A percentile compares a stretch with the other conserved stretches of the same genome.
Evolutionary conservation across 2,113 vertebrate species (phyloP).

Genomic region (Hippotragus niger): DNA sequence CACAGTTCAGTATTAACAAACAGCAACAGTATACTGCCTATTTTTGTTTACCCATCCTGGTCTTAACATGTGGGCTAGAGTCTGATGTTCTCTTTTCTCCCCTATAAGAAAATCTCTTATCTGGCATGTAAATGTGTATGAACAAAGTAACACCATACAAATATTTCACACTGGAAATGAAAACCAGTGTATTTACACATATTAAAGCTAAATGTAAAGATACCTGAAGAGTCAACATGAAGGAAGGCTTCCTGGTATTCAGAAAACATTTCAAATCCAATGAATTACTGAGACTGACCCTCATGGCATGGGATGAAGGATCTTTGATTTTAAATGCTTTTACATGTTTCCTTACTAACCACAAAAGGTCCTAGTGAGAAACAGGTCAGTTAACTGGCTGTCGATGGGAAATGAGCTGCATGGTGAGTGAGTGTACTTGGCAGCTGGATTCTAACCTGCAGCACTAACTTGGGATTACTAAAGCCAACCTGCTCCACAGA

Average conservation of each 20-base stretch:
- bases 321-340: background rate
- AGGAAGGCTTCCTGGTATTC: background rate
- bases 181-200: background rate
- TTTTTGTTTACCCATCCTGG: background rate
- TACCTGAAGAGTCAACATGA: background rate
- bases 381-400: background rate
- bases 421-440: background rate
- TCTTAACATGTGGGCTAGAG: background rate
- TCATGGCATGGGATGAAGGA: background rate
- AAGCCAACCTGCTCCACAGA: background rate
- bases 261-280: background rate
- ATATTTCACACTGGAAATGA: background rate
- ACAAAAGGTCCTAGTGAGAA: background rate
- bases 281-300: background rate
- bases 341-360: background rate
- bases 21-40: rapidly evolving
- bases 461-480: too few species aligned
- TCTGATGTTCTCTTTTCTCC: background rate
- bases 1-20: background rate
- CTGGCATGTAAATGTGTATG: background rate
- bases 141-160: background rate
- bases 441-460: background rate
- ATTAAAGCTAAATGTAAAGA: background rate
- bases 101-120: background rate
- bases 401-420: background rate